Conservation (phyloP, 2,888 invertebrate genomes). For the Cheilosia vernalis region DNA sequence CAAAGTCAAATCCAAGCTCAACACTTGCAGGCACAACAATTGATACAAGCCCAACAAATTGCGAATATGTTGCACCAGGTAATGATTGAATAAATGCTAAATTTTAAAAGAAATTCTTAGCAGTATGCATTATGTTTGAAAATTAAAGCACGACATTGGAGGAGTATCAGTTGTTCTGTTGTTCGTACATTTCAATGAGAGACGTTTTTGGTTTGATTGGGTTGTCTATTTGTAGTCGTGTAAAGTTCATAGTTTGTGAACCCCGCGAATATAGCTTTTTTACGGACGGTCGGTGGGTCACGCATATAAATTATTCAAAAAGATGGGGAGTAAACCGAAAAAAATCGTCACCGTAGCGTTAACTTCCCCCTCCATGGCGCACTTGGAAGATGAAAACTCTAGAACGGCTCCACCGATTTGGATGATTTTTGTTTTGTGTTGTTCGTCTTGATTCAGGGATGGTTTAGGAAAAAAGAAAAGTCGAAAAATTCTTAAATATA, state of each 20-base stretch:
- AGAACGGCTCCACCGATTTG: too few relatives aligned
- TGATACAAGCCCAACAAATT: slow-evolving; percentile 85
- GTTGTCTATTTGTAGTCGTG: slow-evolving; percentile 5
- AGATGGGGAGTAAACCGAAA: too few relatives aligned
- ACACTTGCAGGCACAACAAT: slow-evolving; percentile 86
- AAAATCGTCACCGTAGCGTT: too few relatives aligned
- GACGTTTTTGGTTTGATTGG: slow-evolving; percentile 1
- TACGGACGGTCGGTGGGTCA: too few relatives aligned
- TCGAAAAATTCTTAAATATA: too few relatives aligned
- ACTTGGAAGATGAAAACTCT: too few relatives aligned
- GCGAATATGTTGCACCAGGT: slow-evolving; percentile 83
- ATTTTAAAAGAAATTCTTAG: slow-evolving; percentile 9
- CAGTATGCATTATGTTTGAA: not conserved
- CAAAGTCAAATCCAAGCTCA: slow-evolving; percentile 89
- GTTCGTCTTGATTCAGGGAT: too few relatives aligned
- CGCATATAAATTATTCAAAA: too few relatives aligned
- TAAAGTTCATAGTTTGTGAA: not conserved
- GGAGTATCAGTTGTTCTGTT: slow-evolving; percentile 57
- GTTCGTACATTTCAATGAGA: slow-evolving; percentile 50
- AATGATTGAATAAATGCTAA: slow-evolving; percentile 69
- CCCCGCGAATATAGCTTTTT: too few relatives aligned
- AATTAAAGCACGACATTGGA: slow-evolving; percentile 19
- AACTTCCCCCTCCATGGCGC: too few relatives aligned
- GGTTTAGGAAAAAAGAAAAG: too few relatives aligned
- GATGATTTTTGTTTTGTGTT: too few relatives aligned